Percentiles rank a stretch among this genome's conserved stretches.
Conservation (phyloP, 2,888 invertebrate genomes). For the Onthophagus sagittarius region DNA sequence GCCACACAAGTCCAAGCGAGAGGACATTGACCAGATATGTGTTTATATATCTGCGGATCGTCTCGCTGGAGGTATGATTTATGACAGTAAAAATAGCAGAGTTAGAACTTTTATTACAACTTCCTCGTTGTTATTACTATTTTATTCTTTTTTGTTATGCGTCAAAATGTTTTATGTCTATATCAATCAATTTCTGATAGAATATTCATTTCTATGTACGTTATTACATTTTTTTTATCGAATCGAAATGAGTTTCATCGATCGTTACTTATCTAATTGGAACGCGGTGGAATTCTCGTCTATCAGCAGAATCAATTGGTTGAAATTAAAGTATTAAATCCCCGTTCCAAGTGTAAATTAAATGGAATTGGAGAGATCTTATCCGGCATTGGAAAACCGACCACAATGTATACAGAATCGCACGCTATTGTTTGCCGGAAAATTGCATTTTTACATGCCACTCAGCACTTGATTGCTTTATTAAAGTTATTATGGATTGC, state of each 20-base stretch:
- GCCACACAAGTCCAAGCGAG: not conserved
- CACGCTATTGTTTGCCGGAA: not conserved
- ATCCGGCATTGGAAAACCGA: not conserved
- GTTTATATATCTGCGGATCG: constrained; percentile 10
- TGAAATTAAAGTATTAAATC: not conserved
- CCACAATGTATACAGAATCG: not conserved
- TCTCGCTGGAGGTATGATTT: constrained; percentile 9
- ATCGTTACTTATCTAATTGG: not conserved
- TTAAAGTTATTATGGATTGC: not conserved
- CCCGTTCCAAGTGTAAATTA: constrained; percentile 4
- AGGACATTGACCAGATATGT: constrained; percentile 12
- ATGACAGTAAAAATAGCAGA: constrained; percentile 4
- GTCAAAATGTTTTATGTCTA: not conserved
- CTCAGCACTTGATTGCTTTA: not conserved
- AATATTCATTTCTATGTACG: constrained; percentile 3
- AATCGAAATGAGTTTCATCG: not conserved
- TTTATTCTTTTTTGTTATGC: constrained; percentile 12
- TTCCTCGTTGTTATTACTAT: constrained; percentile 7
- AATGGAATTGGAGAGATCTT: constrained; percentile 1
- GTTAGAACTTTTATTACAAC: constrained; percentile 14
- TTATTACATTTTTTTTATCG: constrained; percentile 10
- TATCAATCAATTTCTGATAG: too few relatives aligned
- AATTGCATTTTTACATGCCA: constrained; percentile 9
- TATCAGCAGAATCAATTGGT: constrained; percentile 1
- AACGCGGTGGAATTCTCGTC: not conserved